Base-by-base conservation (phyloP, 2,113 vertebrate species). In the Grallaria varia region DNA sequence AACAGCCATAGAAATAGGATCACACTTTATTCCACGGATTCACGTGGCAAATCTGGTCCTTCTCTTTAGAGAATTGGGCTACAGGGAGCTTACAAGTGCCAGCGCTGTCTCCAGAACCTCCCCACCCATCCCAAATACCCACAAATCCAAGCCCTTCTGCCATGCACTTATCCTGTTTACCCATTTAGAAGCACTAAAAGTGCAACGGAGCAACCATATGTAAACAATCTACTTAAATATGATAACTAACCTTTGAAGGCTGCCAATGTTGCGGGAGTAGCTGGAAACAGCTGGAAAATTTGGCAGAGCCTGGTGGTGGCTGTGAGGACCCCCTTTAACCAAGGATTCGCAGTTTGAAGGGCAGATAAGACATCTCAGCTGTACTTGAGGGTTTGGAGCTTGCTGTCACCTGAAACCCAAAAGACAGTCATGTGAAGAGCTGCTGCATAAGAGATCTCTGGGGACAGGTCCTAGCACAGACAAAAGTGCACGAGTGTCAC, bases 361-460 rank as follows among this genome's bases (percentile, higher is more conserved):
- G 79, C 81, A 92, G 80, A 92, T 22, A 89, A 71, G 45, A 88
- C 85, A 91, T 94, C 74, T 69, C 74, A 94, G 88, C 37, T 49
- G 86, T 37, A 85, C 56, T 45, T 35, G 45, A 75, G 49, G 50
- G 39, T 42, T 82, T 60, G 84, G 68, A 93, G 68, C 69, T 79
- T 78, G 76, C 69, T 8, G 30, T 90, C 83, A 92, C 84, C 96
- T 96, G 96, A 97, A 97, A 97, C 77, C 73, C 90, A 84, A 80
- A 91, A 90, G 84, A 88, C 63, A 76, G 62, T 96, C 93, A 94
- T 6, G 1, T 82, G 66, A 94, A 90, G 86, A 84, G 40, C 85
- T 94, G 14, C 79, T 56, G 90, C 72, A 8, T 39, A 49, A n/a
- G 56, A 74, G 55, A 88, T 50, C 85, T 88, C 64, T 62, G 59